Evolutionary conservation across 2,888 invertebrate species (phyloP), one percentile per base, ranked within the genome.

Genomic region (Meteorus cinctellus): DNA sequence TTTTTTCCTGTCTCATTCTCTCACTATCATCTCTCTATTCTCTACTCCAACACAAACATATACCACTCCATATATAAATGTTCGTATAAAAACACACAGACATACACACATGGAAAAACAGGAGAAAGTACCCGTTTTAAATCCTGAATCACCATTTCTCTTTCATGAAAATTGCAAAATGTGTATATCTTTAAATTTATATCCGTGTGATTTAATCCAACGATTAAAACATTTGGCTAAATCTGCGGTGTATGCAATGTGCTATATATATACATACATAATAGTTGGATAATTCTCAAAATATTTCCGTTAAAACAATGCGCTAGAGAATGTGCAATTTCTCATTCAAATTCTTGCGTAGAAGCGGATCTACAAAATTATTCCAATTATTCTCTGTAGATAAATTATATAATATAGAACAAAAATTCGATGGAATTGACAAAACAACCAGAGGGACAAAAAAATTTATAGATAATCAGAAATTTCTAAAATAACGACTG

Each of bases 191-290:
- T 48, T 29, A 29, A 71, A 71, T 75, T 71, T 75, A 75, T 75
- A 71, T 71, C 55, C 66, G 36, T 41, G 41, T 66, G 75, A 71
- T 76, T 76, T 76, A 76, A 76, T 76, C 72, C 66, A 63, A 71
- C 71, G 71, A 75, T 75, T 75, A 75, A 75, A 75, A 51, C 74
- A 51, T 75, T 51, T 51, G 55, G 34, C 31, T n/a, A 63, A 65
- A 63, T 27, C n/a, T 14, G 14, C 48, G 60, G 60, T n/a, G 55
- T 29, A 70, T 65, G 6, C 65, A n/a, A 2, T 62, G 14, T 29
- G 2, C 8, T 41, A 41, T 41, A 41, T 41, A 41, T 41, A 41
- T 41, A 12, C 41, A 41, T 12, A 41, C 41, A 41, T 41, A 41
- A 19, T 55, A 55, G 19, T 55, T 55, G 19, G 55, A 65, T 65